Base-by-base conservation (phyloP, 1,140 invertebrate species). In the Ruditapes philippinarum region DNA sequence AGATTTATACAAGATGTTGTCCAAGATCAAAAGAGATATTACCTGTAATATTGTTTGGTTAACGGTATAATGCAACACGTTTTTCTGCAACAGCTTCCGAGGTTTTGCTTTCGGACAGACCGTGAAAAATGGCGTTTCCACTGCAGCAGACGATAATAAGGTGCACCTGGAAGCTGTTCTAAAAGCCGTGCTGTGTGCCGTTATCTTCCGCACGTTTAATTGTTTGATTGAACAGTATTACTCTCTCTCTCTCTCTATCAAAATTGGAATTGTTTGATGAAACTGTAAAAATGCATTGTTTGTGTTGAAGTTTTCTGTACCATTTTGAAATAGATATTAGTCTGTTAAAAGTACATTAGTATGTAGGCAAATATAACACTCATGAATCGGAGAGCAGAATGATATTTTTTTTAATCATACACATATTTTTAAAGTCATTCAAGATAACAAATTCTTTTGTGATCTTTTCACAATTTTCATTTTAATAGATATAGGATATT, bases 41-140 rank as follows among this genome's bases (percentile, higher is more conserved):
- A 54, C 33, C 28, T 14, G 42, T 31, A 12, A 79, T 54, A 54
- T 79, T 79, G 76, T 79, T 79, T 79, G 40, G 38, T 38, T 79
- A 79, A 79, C 76, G 76, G 76, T 79, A 79, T 45, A 79, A 51
- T 79, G 76, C 76, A 79, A 79, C 76, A 79, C 49, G 76, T 79
- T 79, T 70, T 62, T 33, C 45, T 54, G 76, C 28, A 79, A 79
- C 76, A 79, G 76, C 76, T 79, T 51, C 25, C 17, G 45, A 36
- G 38, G 45, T 42, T 76, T 76, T 42, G 73, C 57, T 62, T 57
- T 40, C 36, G 65, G 65, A 40, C 65, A 70, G 33, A 70, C 33
- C 65, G 33, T 70, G 65, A 12, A 70, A 70, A 70, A 70, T 70
- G 33, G 14, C 65, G 65, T 70, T 70, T 70, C 65, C 65, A 70